Evolutionary conservation across 2,797 vertebrate species (phyloP).

Genomic region (Onychomys leucogaster): DNA sequence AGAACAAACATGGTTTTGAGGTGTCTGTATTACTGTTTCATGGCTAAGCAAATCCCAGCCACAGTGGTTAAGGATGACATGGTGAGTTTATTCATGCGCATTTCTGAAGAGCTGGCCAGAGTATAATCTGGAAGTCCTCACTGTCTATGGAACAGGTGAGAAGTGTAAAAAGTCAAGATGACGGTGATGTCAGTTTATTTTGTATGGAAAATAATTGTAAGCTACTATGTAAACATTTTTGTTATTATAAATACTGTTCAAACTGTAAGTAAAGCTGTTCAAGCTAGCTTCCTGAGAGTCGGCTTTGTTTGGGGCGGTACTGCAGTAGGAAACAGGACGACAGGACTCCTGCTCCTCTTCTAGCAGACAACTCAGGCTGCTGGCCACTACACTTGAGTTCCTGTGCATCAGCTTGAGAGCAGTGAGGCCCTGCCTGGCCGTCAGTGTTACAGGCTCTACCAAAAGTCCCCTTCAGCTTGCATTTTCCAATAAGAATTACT

Average conservation of each 20-base stretch:
- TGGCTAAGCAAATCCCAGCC: constrained; percentile 49
- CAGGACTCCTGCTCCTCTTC: background rate
- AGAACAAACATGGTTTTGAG: constrained; percentile 71
- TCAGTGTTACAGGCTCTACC: background rate
- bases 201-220: constrained; percentile 66
- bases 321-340: background rate
- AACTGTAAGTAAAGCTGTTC: constrained; percentile 83
- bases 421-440: background rate
- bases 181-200: constrained; percentile 61
- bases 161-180: constrained; percentile 40
- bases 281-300: constrained; percentile 64
- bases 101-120: constrained; percentile 65
- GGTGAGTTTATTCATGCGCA: background rate
- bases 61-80: constrained; percentile 43
- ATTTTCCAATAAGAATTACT: constrained; percentile 5
- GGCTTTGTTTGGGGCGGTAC: background rate
- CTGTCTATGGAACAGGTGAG: constrained; percentile 56
- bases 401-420: background rate
- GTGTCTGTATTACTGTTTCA: constrained; percentile 64
- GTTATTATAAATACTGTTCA: constrained; percentile 77
- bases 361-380: background rate
- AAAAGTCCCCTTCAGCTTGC: background rate
- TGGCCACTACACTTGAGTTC: background rate
- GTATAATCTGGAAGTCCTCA: background rate
- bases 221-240: constrained; percentile 81